Conservation (phyloP, 2,797 vertebrate species). For the Myripristis jacobus region DNA sequence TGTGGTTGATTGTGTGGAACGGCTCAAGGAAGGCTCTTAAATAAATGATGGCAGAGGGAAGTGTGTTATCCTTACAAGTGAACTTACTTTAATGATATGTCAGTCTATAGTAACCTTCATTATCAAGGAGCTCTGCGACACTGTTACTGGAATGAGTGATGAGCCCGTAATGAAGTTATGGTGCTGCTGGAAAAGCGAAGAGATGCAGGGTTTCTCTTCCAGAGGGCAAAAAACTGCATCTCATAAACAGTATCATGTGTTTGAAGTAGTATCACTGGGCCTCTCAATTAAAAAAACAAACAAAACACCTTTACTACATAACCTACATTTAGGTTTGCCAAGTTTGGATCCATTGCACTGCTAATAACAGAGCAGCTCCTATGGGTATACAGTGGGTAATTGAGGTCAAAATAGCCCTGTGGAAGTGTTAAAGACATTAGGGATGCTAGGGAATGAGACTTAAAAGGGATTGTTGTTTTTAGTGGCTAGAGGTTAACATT, state of each 20-base stretch:
- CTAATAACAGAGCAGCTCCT: neutral
- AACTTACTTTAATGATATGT: slow-evolving; percentile 40
- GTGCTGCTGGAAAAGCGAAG: too few species aligned
- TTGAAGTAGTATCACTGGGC: too few species aligned
- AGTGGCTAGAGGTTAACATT: neutral
- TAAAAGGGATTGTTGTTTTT: too few species aligned
- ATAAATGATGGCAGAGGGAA: slow-evolving; percentile 2
- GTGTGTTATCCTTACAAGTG: slow-evolving; percentile 26
- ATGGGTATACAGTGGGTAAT: neutral
- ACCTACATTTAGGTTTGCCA: too few species aligned
- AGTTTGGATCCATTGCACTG: too few species aligned
- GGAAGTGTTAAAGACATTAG: neutral
- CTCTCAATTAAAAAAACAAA: too few species aligned
- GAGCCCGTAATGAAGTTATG: slow-evolving; percentile 24
- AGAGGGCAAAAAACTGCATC: neutral
- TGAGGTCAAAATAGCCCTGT: neutral
- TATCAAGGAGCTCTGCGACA: slow-evolving; percentile 38
- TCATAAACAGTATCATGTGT: neutral
- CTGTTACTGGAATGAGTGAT: neutral
- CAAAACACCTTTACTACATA: too few species aligned
- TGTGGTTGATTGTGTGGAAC: slow-evolving; percentile 1
- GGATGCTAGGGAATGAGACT: neutral
- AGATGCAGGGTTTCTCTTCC: neutral
- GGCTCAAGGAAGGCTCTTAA: neutral
- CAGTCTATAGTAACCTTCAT: slow-evolving; percentile 50